Base-by-base conservation (phyloP, 2,888 invertebrate genomes). In the Drosophila robusta region DNA sequence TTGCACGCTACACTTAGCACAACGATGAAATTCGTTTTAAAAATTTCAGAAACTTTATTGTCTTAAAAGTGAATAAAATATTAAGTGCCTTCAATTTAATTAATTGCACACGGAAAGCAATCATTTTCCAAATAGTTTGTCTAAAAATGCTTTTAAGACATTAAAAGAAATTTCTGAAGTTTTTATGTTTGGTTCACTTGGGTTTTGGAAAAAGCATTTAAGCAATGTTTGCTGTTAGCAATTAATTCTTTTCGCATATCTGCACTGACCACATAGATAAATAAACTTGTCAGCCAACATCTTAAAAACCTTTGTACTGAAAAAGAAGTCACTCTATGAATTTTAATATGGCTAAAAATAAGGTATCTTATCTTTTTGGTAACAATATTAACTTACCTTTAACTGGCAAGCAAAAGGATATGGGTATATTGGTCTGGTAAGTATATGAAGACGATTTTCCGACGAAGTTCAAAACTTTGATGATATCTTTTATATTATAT, bases 11-110 rank as follows among this genome's bases (percentile, higher is more conserved):
- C 73, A 62, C 47, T 75, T 67, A 70, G 61, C 61, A 52, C 44
- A 24, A 46, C 32, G 68, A 80, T 68, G 85, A 82, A 1, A 18
- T 64, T 70, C 52, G 56, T 67, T 67, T 58, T 66, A 51, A 74
- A 76, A 69, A 75, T 72, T 70, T 52, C 46, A 75, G 38, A 52
- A 46, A 71, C 64, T 71, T 66, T 50, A 69, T 69, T 62, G 51
- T 18, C 44, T 45, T 29, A n/a, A 49, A 26, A 34, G 32, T 29
- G 16, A 56, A 75, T 70, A 46, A 63, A 65, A 76, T 70, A 65
- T 70, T 36, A 61, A 56, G 46, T 51, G 71, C 56, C 46, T 45
- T 55, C 44, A 61, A 61, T 62, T 16, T 45, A 22, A 63, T 70
- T 47, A 68, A 51, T 41, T 38, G 38, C 5, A 46, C 6, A 44